Conservation (phyloP, 92 coral and sea anemone species). For the Porites evermanni region DNA sequence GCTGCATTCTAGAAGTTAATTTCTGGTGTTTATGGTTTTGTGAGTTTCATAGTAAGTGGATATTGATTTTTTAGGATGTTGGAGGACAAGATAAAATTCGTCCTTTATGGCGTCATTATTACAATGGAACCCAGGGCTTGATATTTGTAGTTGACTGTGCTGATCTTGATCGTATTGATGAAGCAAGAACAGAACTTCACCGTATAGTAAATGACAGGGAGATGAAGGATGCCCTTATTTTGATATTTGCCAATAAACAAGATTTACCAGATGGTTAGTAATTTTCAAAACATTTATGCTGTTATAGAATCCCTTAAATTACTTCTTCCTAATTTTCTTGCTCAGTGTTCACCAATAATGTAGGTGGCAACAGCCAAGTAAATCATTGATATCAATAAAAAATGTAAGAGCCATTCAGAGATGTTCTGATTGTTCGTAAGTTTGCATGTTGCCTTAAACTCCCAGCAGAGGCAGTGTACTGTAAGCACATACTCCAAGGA, state of each 20-base stretch:
- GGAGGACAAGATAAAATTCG: slow-evolving; percentile 99
- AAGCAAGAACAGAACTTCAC: slow-evolving; percentile 88
- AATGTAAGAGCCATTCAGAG: too few species aligned
- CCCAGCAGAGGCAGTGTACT: too few species aligned
- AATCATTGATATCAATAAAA: too few species aligned
- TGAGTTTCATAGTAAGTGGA: background rate
- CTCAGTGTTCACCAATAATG: too few species aligned
- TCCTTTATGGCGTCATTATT: slow-evolving; percentile 99
- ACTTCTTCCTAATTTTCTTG: too few species aligned
- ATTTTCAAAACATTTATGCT: background rate
- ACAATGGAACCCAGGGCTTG: slow-evolving; percentile 90
- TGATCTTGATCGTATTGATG: slow-evolving; percentile 93
- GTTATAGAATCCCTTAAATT: too few species aligned
- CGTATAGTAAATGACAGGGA: slow-evolving; percentile 93
- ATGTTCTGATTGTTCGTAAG: too few species aligned
- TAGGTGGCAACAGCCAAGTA: too few species aligned
- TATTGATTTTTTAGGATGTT: slow-evolving; percentile 74
- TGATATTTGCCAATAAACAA: slow-evolving; percentile 96
- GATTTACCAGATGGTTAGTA: slow-evolving; percentile 97
- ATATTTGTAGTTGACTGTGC: slow-evolving; percentile 98
- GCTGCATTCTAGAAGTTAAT: too few species aligned
- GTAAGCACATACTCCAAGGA: too few species aligned
- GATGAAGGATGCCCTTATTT: slow-evolving; percentile 94
- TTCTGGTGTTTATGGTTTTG: too few species aligned
- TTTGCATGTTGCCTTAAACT: too few species aligned